Evolutionary conservation across 2,113 vertebrate genomes (phyloP).

Genomic region (Apistogramma diplotaenia): DNA sequence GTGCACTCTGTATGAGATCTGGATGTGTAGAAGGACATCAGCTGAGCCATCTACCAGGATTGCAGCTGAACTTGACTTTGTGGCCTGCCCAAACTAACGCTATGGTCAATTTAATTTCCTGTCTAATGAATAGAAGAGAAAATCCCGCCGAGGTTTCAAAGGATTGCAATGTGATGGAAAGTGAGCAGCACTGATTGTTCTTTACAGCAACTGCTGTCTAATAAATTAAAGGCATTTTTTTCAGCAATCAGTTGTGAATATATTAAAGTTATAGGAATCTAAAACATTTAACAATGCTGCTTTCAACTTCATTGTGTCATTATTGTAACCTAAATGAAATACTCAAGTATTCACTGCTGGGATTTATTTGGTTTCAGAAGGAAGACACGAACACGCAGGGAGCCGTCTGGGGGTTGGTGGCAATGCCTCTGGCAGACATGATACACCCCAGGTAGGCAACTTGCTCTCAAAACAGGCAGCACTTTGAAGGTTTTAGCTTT

Average conservation of each 20-base stretch:
- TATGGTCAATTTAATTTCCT: background rate
- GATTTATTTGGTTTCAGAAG: too few species aligned
- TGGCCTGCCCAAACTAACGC: background rate
- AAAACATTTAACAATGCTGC: background rate
- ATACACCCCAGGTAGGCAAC: conserved; percentile 6
- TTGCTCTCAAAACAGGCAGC: background rate
- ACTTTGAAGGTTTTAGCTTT: conserved; percentile 11
- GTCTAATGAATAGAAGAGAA: background rate
- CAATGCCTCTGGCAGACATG: too few species aligned
- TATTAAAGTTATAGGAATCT: background rate
- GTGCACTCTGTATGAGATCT: background rate
- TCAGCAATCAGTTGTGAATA: background rate
- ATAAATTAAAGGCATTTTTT: background rate
- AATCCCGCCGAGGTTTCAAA: background rate
- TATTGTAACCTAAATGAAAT: too few species aligned
- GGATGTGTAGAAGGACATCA: background rate
- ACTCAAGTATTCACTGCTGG: too few species aligned
- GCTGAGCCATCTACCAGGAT: background rate
- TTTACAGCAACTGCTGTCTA: background rate
- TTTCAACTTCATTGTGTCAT: background rate
- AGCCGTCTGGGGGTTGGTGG: too few species aligned
- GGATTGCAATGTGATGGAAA: background rate
- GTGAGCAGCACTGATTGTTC: background rate
- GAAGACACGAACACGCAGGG: too few species aligned
- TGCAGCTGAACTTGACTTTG: background rate